Evolutionary conservation across 2,113 vertebrate genomes (phyloP), one percentile per base, ranked within the genome.

Genomic region (Emydocephalus ijimae): DNA sequence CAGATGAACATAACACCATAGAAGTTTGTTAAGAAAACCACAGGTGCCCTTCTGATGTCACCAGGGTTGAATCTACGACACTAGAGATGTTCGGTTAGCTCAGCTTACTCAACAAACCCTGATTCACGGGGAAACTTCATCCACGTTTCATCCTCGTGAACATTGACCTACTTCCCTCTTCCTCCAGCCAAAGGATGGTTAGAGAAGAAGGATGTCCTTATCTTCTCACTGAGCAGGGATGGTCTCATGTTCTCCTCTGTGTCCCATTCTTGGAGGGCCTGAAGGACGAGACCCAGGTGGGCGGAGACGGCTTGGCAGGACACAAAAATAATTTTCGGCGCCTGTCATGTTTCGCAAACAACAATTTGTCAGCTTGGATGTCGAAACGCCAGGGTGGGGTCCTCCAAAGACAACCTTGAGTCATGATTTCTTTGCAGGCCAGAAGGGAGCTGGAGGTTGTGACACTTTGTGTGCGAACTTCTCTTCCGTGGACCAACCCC

Each of bases 311-410:
- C 1, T 54, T 29, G 6, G 29, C 48, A 54, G 29, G 14, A 0
- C 26, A 3, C 5, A 1, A 3, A 6, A 54, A 20, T 8, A 54
- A 87, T 20, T 20, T 20, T 87, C 1, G 21, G 26, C 8, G 11
- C 1, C 0, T 0, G n/a, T 8, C n/a, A 0, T 6, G 4, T 50
- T 29, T n/a, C 1, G 23, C 29, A 5, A 11, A 54, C 48, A 54
- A 87, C 4, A 7, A 24, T 8, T 87, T 12, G 3, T n/a, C 1
- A 5, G 6, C 15, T 81, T 21, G n/a, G 69, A 39, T 81, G 69
- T 81, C 2, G 6, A 18, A 81, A 26, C 12, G 3, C 29, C 88
- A 11, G 55, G 34, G n/a, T 5, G 89, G 26, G 4, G 20, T 5
- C 0, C 29, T 4, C 10, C 0, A 11, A 14, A n/a, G 3, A 5